These are phyloP conservation scores for Amblyraja radiata DNA, from an alignment of 2,797 vertebrate species.

Conservation along the genomic window DNA sequence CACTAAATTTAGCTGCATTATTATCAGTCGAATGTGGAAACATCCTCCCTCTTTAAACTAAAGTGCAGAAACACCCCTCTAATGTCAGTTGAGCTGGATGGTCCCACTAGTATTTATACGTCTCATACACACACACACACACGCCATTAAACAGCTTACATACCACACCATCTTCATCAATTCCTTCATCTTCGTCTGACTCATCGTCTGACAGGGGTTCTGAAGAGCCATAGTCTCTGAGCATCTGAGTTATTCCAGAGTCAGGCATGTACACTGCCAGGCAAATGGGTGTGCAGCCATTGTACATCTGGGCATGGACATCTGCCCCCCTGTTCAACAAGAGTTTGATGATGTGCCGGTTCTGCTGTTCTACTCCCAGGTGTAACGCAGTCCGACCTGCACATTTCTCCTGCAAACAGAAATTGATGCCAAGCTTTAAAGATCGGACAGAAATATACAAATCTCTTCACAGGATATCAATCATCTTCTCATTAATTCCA, in stretches of 20 bases:
- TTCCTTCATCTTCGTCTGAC: conserved; percentile 48
- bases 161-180: conserved; percentile 41
- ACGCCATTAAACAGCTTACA: neutral
- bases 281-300: conserved; percentile 61
- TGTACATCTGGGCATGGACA: conserved; percentile 55
- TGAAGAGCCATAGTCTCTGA: conserved; percentile 54
- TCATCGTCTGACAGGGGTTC: conserved; percentile 50
- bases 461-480: neutral
- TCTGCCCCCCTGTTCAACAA: conserved; percentile 53
- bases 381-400: conserved; percentile 63
- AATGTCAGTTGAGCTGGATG: neutral
- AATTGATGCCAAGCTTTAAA: neutral
- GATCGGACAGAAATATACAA: neutral
- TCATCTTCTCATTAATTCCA: neutral
- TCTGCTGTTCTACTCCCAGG: conserved; percentile 62
- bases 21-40: neutral
- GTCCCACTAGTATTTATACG: neutral
- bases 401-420: conserved; percentile 53
- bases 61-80: neutral
- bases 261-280: conserved; percentile 58
- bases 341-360: conserved; percentile 48
- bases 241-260: conserved; percentile 50
- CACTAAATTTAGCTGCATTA: neutral
- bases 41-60: neutral
- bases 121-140: neutral